phyloP scores from a whole-genome alignment of 2,113 vertebrate genomes.

The Notothenia coriiceps region DNA sequence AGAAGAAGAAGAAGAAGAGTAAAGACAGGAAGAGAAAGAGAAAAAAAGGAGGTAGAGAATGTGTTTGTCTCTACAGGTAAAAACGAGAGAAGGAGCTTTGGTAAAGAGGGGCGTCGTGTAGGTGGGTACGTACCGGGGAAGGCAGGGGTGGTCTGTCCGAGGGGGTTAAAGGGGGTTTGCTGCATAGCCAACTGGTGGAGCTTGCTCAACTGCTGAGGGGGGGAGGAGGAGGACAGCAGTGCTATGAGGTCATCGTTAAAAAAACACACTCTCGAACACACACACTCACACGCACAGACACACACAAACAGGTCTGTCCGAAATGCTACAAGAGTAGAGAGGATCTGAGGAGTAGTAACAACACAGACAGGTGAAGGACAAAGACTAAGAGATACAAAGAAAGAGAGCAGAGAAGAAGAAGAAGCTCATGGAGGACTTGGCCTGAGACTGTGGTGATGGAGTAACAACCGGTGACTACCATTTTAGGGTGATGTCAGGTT shows the following conservation, averaged over 20 bases:
- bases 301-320: conserved; percentile 65
- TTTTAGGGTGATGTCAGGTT: too few relatives aligned
- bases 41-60: conserved; percentile 76
- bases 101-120: conserved; percentile 87
- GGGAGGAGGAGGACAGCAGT: conserved; percentile 97
- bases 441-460: conserved; percentile 48
- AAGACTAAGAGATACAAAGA: conserved; percentile 67
- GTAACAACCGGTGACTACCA: not conserved
- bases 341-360: conserved; percentile 85
- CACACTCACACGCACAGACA: conserved; percentile 72
- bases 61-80: conserved; percentile 89
- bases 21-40: conserved; percentile 70
- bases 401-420: conserved; percentile 28
- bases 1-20: conserved; percentile 41
- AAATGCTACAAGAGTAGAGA: conserved; percentile 83
- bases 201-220: conserved; percentile 99
- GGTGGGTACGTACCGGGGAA: conserved; percentile 99
- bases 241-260: conserved; percentile 98
- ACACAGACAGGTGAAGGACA: conserved; percentile 84
- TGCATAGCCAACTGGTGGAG: conserved; percentile 99
- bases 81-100: conserved; percentile 91
- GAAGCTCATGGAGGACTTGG: conserved; percentile 87
- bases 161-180: conserved; percentile 99
- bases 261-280: conserved; percentile 83
- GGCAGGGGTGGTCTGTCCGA: conserved; percentile 99